phyloP scores from a whole-genome alignment of 2,113 vertebrate genomes.

The Leucoraja erinaceus region DNA sequence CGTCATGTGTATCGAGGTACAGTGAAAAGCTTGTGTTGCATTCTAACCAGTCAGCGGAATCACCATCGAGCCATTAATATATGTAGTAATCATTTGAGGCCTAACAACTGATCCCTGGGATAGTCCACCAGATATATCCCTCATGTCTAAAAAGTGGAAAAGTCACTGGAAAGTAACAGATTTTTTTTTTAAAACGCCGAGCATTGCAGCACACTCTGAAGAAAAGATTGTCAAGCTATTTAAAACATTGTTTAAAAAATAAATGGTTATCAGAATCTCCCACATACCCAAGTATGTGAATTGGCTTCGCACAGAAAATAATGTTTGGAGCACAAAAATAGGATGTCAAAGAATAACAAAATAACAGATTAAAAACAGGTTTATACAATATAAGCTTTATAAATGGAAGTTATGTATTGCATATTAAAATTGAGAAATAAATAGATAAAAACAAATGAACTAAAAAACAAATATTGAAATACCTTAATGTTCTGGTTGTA shows the following conservation, averaged over 20 bases:
- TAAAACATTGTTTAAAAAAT: neutral
- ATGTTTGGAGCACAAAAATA: neutral
- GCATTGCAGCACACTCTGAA: neutral
- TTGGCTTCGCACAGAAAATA: neutral
- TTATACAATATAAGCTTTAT: neutral
- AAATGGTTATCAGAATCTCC: neutral
- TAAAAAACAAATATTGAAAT: neutral
- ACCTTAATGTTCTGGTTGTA: neutral
- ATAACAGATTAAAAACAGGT: neutral
- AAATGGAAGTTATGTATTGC: neutral
- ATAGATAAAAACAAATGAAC: neutral
- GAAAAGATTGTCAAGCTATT: neutral
- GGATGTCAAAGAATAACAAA: neutral
- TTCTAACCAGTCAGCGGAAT: no score
- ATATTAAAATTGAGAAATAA: neutral
- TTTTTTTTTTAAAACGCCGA: no score
- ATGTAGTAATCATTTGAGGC: no score
- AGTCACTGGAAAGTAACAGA: neutral
- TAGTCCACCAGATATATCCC: no score
- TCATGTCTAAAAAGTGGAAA: neutral
- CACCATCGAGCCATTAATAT: no score
- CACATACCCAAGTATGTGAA: constrained; percentile 1
- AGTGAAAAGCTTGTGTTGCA: no score
- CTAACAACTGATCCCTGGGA: no score
- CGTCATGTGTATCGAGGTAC: no score